Base-by-base conservation (phyloP, 2,113 vertebrate species). In the Hypomesus transpacificus region DNA sequence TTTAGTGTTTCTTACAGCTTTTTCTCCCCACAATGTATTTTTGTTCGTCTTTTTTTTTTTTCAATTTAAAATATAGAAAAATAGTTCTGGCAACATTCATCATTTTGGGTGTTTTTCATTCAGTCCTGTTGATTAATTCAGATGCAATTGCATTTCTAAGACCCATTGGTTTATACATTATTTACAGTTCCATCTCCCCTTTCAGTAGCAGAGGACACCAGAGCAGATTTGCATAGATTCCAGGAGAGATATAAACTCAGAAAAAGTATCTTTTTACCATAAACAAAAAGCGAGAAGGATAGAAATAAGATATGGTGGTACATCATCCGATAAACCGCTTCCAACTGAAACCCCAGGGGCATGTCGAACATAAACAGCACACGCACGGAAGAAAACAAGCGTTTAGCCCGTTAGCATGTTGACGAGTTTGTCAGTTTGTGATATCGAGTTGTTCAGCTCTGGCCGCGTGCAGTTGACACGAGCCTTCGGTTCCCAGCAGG, bases 11-110 rank as follows among this genome's bases (percentile, higher is more conserved):
- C 81, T 83, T 80, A 87, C 88, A 90, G 83, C 64, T 83, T 87
- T 81, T 75, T 59, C 77, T 74, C 79, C 82, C 80, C 70, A 74
- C 78, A 77, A 79, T 77, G 74, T 80, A 76, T 77, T 66, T 78
- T 70, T 52, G 78, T 66, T 77, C 75, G 69, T 80, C 79, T 39
- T 14, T 88, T 77, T 39, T 14, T 88, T 77, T 73, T 24, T 64
- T 20, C n/a, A 16, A 52, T 81, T 83, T 78, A 87, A 89, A 88
- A 88, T 82, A 89, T 93, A 93, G 87, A 93, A 92, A 93, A 93
- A 92, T 92, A 93, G 87, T 90, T 89, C 81, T 82, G 80, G 84
- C 85, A 87, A 91, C 91, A 91, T 92, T 92, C 88, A 88, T 89
- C 61, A 87, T 85, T 77, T 82, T 82, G 75, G 83, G 79, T 77